A percentile compares a stretch with the other conserved stretches of the same genome.
phyloP scores from a whole-genome alignment of 2,888 invertebrate species.

The Lacanobia wlatinum region DNA sequence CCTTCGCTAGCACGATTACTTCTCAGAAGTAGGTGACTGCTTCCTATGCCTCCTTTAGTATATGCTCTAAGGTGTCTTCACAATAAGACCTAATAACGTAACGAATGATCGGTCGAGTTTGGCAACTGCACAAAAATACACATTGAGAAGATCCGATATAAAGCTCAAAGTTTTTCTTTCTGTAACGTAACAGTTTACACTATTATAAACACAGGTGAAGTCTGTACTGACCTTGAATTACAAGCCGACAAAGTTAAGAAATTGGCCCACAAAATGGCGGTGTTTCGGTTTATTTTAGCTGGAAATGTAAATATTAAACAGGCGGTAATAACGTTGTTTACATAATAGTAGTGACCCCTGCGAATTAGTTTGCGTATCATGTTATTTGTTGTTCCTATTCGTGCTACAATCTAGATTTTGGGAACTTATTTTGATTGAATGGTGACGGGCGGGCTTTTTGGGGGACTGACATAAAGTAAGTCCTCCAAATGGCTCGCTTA shows the following conservation, averaged over 20 bases:
- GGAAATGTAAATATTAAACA: constrained; percentile 53
- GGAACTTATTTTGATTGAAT: constrained; percentile 8
- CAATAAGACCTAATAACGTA: too few relatives aligned
- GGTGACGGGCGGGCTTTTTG: too few relatives aligned
- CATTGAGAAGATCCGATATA: constrained; percentile 2
- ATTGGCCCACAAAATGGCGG: constrained; percentile 32
- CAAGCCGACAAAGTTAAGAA: constrained; percentile 42
- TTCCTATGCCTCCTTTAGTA: too few relatives aligned
- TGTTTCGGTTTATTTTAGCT: constrained; percentile 44
- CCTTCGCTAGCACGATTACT: too few relatives aligned
- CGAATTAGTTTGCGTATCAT: constrained; percentile 22
- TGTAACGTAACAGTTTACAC: constrained; percentile 24
- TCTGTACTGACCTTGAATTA: constrained; percentile 32
- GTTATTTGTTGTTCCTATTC: constrained; percentile 29
- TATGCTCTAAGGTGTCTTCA: too few relatives aligned
- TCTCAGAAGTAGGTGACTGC: too few relatives aligned
- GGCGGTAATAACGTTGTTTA: constrained; percentile 53
- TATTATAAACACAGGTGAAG: constrained; percentile 50
- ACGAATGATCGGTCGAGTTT: too few relatives aligned
- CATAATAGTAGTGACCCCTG: constrained; percentile 46
- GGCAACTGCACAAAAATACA: neutral
- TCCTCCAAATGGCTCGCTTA: too few relatives aligned
- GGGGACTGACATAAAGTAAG: too few relatives aligned
- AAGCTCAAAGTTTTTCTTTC: constrained; percentile 26
- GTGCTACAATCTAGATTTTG: constrained; percentile 24